These are phyloP conservation scores for Pyrgilauda ruficollis DNA, from an alignment of 2,113 vertebrate genomes.

Conservation along the genomic window DNA sequence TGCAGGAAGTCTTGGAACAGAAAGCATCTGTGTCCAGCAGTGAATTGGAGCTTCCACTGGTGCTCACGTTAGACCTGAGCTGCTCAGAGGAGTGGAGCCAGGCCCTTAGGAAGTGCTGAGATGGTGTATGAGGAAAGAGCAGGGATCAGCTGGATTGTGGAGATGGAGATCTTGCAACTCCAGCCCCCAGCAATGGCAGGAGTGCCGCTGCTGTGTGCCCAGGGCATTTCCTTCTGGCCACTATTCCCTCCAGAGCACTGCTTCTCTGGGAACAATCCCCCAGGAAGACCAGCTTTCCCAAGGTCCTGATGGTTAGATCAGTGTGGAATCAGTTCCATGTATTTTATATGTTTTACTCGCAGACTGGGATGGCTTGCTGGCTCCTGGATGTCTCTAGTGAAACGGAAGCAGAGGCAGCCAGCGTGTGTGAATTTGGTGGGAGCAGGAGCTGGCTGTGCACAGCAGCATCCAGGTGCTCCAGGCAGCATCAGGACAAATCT, in stretches of 20 bases:
- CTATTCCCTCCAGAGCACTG: neutral
- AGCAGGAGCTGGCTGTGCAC: neutral
- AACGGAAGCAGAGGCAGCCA: neutral
- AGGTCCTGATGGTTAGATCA: rapidly evolving
- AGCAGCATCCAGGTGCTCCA: neutral
- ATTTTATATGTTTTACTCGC: neutral
- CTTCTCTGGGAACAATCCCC: neutral
- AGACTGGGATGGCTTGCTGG: neutral
- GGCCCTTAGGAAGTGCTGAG: neutral
- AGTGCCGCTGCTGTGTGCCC: neutral
- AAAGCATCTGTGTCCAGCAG: neutral
- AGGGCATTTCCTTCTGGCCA: neutral
- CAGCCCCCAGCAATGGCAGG: neutral
- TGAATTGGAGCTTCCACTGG: neutral
- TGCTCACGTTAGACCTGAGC: neutral
- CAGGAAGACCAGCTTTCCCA: neutral
- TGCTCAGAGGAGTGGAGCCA: neutral
- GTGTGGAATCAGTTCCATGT: neutral
- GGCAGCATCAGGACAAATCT: neutral
- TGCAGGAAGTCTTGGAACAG: neutral
- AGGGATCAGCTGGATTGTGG: rapidly evolving
- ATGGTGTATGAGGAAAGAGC: neutral
- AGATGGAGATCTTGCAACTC: neutral
- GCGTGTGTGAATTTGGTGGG: neutral
- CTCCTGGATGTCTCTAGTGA: neutral